These are phyloP conservation scores for Pterostichus niger DNA, from an alignment of 2,888 invertebrate genomes.

Conservation along the genomic window DNA sequence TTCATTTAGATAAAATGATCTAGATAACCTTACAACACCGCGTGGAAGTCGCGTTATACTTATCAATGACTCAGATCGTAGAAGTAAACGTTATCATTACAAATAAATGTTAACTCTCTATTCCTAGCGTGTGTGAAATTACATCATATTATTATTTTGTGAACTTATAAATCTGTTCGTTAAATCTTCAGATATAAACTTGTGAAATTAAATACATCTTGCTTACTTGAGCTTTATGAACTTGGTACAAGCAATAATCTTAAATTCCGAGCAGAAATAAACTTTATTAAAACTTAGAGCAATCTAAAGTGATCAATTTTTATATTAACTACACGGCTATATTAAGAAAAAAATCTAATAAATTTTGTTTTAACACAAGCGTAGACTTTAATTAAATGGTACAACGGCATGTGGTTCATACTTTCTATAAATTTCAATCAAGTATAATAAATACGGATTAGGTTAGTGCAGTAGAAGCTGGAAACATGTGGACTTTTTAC, in stretches of 20 bases:
- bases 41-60: too few relatives aligned
- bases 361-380: constrained; percentile 47
- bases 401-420: constrained; percentile 51
- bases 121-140: too few relatives aligned
- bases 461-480: constrained; percentile 38
- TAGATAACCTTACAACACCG: too few relatives aligned
- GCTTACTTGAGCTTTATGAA: too few relatives aligned
- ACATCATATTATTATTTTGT: too few relatives aligned
- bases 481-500: constrained; percentile 53
- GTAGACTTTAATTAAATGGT: constrained; percentile 45
- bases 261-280: neutral
- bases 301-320: constrained; percentile 28
- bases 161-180: too few relatives aligned
- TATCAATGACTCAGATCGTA: too few relatives aligned
- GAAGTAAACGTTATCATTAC: too few relatives aligned
- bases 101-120: too few relatives aligned
- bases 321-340: neutral
- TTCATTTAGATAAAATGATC: too few relatives aligned
- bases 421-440: constrained; percentile 55
- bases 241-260: constrained; percentile 16
- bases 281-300: constrained; percentile 43
- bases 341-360: constrained; percentile 46
- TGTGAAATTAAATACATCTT: too few relatives aligned
- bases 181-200: too few relatives aligned
- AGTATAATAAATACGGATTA: constrained; percentile 54